Base-by-base conservation (phyloP, 2,888 invertebrate genomes). In the Andrena bicolor region DNA sequence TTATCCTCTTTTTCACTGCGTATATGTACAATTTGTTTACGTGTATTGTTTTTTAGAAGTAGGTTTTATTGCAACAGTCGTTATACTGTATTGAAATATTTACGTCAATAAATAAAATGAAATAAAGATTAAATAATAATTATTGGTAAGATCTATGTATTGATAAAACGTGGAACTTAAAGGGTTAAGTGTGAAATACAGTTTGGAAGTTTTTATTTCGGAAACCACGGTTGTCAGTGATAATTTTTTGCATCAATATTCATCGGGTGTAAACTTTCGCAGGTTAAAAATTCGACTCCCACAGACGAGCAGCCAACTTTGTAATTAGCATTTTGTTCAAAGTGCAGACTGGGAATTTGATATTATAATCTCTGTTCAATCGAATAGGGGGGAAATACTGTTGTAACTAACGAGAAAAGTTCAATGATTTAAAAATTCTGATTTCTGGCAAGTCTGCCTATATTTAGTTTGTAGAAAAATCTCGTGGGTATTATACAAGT, bases 321-420 rank as follows among this genome's bases (percentile, higher is more conserved):
- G 16, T 26, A 30, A 74, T 71, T 78, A 76, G 80, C 68, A 72
- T 60, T 71, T 35, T 48, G 16, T 32, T 53, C 53, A 23, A 53
- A 23, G 23, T 26, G 56, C 56, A 26, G 23, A 4, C 23, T 26
- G 56, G 26, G 10, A 56, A 56, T 10, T 56, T 23, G 20, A 56
- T 56, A 56, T 56, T 56, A 56, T 56, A 56, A 56, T 56, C 10
- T 23, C 10, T 56, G 10, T 13, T 10, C 56, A 26, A 23, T 56
- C 56, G 23, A 26, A 26, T 56, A 13, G 10, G 23, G 56, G 3
- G 1, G 13, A 26, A 23, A 23, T 23, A 56, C 20, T 56, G 56
- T 23, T 56, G 56, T 56, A 26, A 56, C 56, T 56, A 56, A 56
- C 56, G 56, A 56, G 56, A 26, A 56, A 56, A 56, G 56, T 56